A percentile compares a stretch with the other conserved stretches of the same genome.
These are phyloP conservation scores for Drymonia ruficornis DNA, from an alignment of 2,888 invertebrate genomes.

Conservation along the genomic window DNA sequence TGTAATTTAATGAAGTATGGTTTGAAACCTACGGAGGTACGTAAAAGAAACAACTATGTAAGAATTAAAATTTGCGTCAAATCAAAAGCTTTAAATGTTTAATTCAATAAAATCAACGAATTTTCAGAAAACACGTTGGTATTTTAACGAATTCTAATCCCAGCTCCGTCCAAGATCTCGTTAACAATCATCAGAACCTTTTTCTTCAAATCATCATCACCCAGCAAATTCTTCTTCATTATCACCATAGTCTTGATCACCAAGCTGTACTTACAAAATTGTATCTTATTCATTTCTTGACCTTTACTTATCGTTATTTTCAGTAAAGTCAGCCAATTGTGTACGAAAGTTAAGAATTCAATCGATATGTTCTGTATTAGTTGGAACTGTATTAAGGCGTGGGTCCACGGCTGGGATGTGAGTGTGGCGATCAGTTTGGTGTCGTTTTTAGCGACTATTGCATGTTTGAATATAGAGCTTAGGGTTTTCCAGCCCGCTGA, in stretches of 20 bases:
- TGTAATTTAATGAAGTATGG: no score
- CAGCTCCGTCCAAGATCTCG: constrained; percentile 57
- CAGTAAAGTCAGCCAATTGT: constrained; percentile 67
- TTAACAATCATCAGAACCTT: constrained; percentile 53
- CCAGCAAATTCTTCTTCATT: constrained; percentile 56
- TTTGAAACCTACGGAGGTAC: no score
- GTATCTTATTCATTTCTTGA: constrained; percentile 47
- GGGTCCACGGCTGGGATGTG: constrained; percentile 76
- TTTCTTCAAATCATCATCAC: constrained; percentile 48
- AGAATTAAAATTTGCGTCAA: no score
- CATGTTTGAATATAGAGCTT: constrained; percentile 70
- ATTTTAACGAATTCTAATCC: constrained; percentile 19
- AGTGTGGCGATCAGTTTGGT: constrained; percentile 61
- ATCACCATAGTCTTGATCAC: constrained; percentile 60
- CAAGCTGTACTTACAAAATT: constrained; percentile 61
- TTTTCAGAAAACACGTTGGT: no score
- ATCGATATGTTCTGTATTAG: constrained; percentile 61
- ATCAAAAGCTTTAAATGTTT: no score
- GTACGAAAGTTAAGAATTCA: constrained; percentile 67
- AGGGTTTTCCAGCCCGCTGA: constrained; percentile 73
- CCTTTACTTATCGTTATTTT: constrained; percentile 62
- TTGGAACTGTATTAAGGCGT: constrained; percentile 71
- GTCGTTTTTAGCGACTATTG: constrained; percentile 65
- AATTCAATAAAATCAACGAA: no score
- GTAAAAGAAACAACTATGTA: no score